Base-by-base conservation (phyloP, 2,113 vertebrate species). In the Oostethus manadensis region DNA sequence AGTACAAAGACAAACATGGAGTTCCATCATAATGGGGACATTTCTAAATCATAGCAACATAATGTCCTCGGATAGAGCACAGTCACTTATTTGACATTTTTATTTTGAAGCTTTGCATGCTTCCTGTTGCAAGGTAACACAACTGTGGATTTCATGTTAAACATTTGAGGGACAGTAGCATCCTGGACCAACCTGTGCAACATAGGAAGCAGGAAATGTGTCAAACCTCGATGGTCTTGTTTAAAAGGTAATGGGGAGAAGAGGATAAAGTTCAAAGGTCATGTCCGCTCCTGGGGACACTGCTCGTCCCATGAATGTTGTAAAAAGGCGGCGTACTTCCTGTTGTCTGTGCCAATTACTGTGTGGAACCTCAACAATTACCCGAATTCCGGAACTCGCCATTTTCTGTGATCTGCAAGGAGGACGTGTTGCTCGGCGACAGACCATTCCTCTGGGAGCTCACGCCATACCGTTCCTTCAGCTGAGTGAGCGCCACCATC, bases 351-450 rank as follows among this genome's bases (percentile, higher is more conserved):
- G 51, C 60, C 58, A 26, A 5, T 26, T 11, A 26, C 47, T 3
- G 1, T 11, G 14, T 1, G 1, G 21, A 17, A 3, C 29, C 65
- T 92, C 90, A 98, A 77, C 96, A 97, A 92, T 92, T 96, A 88
- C 94, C 94, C 79, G 93, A 95, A 92, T 97, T 98, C 66, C 95
- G 88, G 84, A 99, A 99, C 89, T 99, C 97, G 79, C 97, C 97
- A 73, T 98, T 99, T 84, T 99, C 96, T 0, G 97, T 99, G 84
- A 99, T 99, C 91, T 98, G 96, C 81, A 99, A 93, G 74, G 96
- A 96, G 57, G 94, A 94, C 54, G 95, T 95, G 92, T 96, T 98
- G 92, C 95, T 97, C 71, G 96, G 96, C 75, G 95, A 98, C 89
- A 99, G 89, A 76, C 97, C 96, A 70, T 99, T 99, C 86, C 95